These are phyloP conservation scores for Gorsachius goisagi DNA, from an alignment of 2,113 vertebrate species.

Conservation along the genomic window DNA sequence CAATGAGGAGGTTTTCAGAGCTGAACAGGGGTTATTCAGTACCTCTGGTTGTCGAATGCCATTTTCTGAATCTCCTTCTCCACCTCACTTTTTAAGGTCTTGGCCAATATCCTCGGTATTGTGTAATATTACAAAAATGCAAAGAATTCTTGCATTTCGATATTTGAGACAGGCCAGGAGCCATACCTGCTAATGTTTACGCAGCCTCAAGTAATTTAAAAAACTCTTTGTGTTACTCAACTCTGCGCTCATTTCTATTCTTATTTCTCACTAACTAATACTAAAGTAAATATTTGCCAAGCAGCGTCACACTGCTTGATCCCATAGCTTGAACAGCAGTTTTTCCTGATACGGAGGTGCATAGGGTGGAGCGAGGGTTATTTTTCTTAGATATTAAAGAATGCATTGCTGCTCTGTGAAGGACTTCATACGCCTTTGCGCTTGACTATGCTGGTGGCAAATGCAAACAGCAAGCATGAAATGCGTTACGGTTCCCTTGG, in stretches of 20 bases:
- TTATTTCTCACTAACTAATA: not conserved
- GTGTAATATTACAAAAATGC: not conserved
- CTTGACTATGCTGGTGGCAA: not conserved
- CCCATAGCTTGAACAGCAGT: not conserved
- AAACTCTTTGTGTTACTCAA: fast-evolving
- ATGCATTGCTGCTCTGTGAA: fast-evolving
- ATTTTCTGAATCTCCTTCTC: not conserved
- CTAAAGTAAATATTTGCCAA: not conserved
- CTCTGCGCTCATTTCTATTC: not conserved
- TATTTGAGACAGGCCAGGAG: not conserved
- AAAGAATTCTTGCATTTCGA: not conserved
- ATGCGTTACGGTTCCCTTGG: not conserved
- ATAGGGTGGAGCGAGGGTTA: not conserved
- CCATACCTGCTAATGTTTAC: too few species aligned
- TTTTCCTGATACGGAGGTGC: not conserved
- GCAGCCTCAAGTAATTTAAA: not conserved
- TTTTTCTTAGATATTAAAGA: not conserved
- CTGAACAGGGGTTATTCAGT: not conserved
- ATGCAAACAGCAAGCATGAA: not conserved
- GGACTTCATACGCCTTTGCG: not conserved
- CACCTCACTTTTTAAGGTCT: not conserved
- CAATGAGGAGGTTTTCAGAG: not conserved
- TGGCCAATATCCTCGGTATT: too few species aligned
- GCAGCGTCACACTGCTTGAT: not conserved
- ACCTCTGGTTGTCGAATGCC: not conserved